phyloP scores from a whole-genome alignment of 1,140 invertebrate genomes.

The Pomacea maculata region DNA sequence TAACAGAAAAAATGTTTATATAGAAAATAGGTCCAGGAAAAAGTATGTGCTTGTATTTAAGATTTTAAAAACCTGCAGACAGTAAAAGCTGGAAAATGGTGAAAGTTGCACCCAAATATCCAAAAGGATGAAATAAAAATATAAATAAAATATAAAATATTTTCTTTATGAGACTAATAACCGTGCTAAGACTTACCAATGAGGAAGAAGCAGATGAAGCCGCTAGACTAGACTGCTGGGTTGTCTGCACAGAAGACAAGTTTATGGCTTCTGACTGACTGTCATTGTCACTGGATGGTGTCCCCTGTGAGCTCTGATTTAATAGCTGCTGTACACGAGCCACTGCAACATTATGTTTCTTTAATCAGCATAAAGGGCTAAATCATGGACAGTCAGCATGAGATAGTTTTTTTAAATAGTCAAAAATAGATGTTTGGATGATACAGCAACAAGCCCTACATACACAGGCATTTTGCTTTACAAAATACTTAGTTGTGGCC shows the following conservation, averaged over 20 bases:
- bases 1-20: too few species aligned
- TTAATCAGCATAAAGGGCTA: too few species aligned
- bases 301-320: conserved; percentile 46
- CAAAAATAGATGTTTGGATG: too few species aligned
- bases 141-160: background rate
- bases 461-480: too few species aligned
- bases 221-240: conserved; percentile 24
- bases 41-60: too few species aligned
- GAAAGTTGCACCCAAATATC: background rate
- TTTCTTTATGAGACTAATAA: background rate
- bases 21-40: too few species aligned
- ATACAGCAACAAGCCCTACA: too few species aligned
- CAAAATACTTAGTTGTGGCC: too few species aligned
- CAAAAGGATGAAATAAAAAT: background rate
- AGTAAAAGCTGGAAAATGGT: too few species aligned
- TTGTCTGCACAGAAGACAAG: conserved; percentile 27
- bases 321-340: conserved; percentile 52
- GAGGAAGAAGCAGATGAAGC: conserved; percentile 4
- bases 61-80: too few species aligned
- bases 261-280: conserved; percentile 48
- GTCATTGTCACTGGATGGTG: conserved; percentile 56
- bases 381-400: too few species aligned
- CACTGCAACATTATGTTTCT: conserved; percentile 17
- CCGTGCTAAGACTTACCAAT: background rate
- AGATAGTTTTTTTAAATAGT: too few species aligned